A percentile compares a stretch with the other conserved stretches of the same genome.
phyloP scores from a whole-genome alignment of 1,140 invertebrate genomes.

The Notospermus geniculatus region DNA sequence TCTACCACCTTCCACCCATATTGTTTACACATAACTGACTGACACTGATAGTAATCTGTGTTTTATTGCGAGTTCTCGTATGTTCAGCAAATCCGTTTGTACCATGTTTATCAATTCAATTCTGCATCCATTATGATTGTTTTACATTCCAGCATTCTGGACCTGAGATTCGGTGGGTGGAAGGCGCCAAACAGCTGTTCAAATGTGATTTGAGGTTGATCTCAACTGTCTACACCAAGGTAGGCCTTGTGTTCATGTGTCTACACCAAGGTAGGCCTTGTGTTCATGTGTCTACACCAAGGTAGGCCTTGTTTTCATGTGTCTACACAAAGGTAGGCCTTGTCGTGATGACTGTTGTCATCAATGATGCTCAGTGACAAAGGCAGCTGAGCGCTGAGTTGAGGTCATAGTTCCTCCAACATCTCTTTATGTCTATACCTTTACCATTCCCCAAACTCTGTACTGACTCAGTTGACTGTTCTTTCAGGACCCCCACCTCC shows the following conservation, averaged over 20 bases:
- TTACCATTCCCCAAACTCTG: too few species aligned
- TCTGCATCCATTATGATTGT: slow-evolving; percentile 2
- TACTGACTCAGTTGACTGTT: too few species aligned
- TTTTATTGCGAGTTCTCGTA: too few species aligned
- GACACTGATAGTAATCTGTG: too few species aligned
- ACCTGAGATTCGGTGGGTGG: slow-evolving; percentile 89
- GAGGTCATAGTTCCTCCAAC: neutral
- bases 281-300: slow-evolving; percentile 78
- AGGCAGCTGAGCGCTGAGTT: neutral
- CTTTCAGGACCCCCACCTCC: slow-evolving; percentile 71
- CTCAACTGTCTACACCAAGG: slow-evolving; percentile 78
- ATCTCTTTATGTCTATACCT: too few species aligned
- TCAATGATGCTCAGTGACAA: too few species aligned
- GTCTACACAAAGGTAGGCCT: slow-evolving; percentile 66
- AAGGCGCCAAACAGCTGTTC: slow-evolving; percentile 82
- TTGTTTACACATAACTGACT: too few species aligned
- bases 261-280: slow-evolving; percentile 61
- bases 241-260: slow-evolving; percentile 68
- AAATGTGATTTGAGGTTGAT: slow-evolving; percentile 76
- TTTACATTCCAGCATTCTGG: slow-evolving; percentile 71
- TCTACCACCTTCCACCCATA: too few species aligned
- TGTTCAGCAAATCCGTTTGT: too few species aligned
- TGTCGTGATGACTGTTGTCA: neutral
- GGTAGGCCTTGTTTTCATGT: slow-evolving; percentile 64
- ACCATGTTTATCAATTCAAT: slow-evolving; percentile 6